Conservation (phyloP, 2,888 invertebrate genomes). For the Heliconius ethilla region DNA sequence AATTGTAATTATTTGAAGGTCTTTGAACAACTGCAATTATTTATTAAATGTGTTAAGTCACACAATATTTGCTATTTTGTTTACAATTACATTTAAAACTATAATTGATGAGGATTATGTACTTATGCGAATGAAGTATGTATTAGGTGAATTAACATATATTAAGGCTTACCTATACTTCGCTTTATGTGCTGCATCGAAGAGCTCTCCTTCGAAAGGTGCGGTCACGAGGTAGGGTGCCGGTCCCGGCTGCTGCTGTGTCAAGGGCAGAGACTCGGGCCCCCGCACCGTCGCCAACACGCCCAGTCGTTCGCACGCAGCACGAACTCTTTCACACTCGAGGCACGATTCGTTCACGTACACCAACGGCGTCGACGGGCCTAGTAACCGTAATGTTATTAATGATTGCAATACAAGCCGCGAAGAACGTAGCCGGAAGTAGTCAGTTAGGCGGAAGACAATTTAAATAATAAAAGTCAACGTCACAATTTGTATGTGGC, state of each 20-base stretch:
- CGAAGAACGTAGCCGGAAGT: slow-evolving; percentile 35
- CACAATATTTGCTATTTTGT: slow-evolving; percentile 15
- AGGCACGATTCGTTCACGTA: slow-evolving; percentile 75
- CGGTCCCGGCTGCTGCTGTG: slow-evolving; percentile 65
- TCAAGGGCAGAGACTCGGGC: slow-evolving; percentile 67
- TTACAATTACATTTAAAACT: too few species aligned
- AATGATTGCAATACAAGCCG: slow-evolving; percentile 26
- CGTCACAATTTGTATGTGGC: neutral
- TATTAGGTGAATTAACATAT: neutral
- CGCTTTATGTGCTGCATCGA: slow-evolving; percentile 84
- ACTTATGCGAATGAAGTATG: neutral
- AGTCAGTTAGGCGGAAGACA: slow-evolving; percentile 39
- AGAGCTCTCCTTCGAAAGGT: slow-evolving; percentile 87
- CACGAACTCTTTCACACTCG: slow-evolving; percentile 78
- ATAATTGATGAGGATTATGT: too few species aligned
- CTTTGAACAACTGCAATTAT: slow-evolving; percentile 30
- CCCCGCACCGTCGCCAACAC: slow-evolving; percentile 70
- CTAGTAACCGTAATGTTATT: slow-evolving; percentile 52
- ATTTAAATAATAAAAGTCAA: slow-evolving; percentile 26
- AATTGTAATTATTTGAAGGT: slow-evolving; percentile 20
- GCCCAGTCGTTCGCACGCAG: slow-evolving; percentile 77
- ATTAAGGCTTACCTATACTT: slow-evolving; percentile 69
- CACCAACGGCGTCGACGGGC: slow-evolving; percentile 71
- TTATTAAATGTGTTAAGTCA: slow-evolving; percentile 28
- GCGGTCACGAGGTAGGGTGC: slow-evolving; percentile 84